phyloP scores from a whole-genome alignment of 2,113 vertebrate species.

The Eurystomus gularis region DNA sequence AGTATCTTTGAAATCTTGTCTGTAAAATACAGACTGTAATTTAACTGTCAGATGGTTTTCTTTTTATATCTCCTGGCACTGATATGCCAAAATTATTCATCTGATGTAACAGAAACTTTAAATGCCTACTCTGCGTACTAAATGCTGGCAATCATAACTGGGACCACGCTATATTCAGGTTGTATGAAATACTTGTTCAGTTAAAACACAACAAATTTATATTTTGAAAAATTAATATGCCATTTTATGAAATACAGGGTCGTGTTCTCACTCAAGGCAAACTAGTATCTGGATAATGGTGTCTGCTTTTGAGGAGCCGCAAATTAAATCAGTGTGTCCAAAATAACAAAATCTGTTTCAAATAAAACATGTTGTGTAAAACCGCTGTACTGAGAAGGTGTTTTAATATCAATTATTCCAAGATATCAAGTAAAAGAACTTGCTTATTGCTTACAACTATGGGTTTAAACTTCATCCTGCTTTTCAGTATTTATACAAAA shows the following conservation, averaged over 20 bases:
- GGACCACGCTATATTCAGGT: background rate
- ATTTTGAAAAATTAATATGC: background rate
- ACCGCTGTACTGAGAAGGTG: background rate
- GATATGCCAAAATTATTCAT: background rate
- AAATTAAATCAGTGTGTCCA: background rate
- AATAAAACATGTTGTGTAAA: background rate
- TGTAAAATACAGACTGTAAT: background rate
- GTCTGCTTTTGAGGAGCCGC: background rate
- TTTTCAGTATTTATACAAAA: background rate
- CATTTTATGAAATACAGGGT: background rate
- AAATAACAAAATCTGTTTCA: background rate
- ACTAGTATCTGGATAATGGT: background rate
- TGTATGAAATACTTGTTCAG: background rate
- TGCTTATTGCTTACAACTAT: background rate
- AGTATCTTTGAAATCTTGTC: background rate
- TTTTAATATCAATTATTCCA: background rate
- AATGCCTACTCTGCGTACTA: no score
- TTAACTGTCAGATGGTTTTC: background rate
- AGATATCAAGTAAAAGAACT: background rate
- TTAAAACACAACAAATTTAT: background rate
- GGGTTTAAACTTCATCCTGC: background rate
- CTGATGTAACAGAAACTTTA: background rate
- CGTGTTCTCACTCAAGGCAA: background rate
- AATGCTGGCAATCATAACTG: background rate
- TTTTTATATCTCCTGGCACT: background rate